Evolutionary conservation across 2,797 vertebrate species (phyloP).

Genomic region (Pseudochirops corinnae): DNA sequence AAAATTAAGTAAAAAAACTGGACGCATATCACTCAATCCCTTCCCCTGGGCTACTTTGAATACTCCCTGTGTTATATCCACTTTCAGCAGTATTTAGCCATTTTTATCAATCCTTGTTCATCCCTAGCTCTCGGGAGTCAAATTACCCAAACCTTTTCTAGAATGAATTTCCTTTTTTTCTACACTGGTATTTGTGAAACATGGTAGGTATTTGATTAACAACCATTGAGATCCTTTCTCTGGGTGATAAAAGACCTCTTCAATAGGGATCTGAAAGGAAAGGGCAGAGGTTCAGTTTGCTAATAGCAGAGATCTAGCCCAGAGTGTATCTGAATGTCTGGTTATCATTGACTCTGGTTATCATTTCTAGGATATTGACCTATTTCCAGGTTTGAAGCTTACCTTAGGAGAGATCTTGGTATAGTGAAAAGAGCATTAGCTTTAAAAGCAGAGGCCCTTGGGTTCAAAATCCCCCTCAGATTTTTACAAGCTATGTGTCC

Average conservation of each 20-base stretch:
- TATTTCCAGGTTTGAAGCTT: too few relatives aligned
- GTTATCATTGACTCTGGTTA: too few relatives aligned
- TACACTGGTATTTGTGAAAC: not conserved
- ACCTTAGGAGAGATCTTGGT: too few relatives aligned
- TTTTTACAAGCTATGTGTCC: too few relatives aligned
- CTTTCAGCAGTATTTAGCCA: slow-evolving; percentile 51
- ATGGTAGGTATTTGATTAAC: not conserved
- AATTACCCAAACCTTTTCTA: not conserved
- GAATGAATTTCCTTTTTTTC: not conserved
- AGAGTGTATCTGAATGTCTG: too few relatives aligned
- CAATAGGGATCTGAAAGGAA: not conserved
- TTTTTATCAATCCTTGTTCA: slow-evolving; percentile 15
- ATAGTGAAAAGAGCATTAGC: too few relatives aligned
- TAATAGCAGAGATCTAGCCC: not conserved
- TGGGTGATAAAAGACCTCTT: not conserved
- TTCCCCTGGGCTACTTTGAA: not conserved
- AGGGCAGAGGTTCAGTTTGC: not conserved
- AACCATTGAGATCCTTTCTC: not conserved
- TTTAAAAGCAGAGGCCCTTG: too few relatives aligned
- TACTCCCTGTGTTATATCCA: not conserved
- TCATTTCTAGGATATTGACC: too few relatives aligned
- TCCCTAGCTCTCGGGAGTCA: slow-evolving; percentile 18
- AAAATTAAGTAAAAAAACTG: not conserved
- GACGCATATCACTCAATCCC: not conserved
- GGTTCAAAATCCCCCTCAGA: too few relatives aligned